Evolutionary conservation across 1,140 invertebrate genomes (phyloP).

Genomic region (Solenopsis fugax): DNA sequence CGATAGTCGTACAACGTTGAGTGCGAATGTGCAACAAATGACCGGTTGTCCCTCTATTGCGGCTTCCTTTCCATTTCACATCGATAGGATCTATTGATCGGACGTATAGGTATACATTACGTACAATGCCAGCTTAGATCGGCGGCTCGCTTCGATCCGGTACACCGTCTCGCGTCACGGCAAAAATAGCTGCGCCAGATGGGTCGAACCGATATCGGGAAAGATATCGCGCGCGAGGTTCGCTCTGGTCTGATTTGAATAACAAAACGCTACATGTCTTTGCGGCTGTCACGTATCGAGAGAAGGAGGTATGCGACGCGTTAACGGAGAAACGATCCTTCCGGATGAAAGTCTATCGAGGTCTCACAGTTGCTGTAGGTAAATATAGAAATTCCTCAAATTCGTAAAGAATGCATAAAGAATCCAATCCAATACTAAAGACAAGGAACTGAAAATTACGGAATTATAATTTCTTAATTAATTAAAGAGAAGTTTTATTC

Average conservation of each 20-base stretch:
- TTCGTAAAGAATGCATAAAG: not conserved
- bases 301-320: constrained; percentile 60
- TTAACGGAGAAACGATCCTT: constrained; percentile 23
- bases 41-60: constrained; percentile 33
- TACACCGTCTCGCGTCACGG: constrained; percentile 51
- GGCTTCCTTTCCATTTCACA: constrained; percentile 51
- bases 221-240: constrained; percentile 74
- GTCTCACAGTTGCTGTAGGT: not conserved
- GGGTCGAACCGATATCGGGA: constrained; percentile 75
- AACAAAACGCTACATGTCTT: constrained; percentile 77
- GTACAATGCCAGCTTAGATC: constrained; percentile 64
- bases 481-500: too few species aligned
- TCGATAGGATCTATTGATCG: constrained; percentile 78
- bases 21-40: constrained; percentile 51
- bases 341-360: constrained; percentile 20
- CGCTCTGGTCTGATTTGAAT: constrained; percentile 74
- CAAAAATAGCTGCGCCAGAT: constrained; percentile 77
- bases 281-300: constrained; percentile 65
- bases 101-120: constrained; percentile 28
- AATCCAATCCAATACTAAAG: not conserved
- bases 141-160: constrained; percentile 44
- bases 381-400: not conserved
- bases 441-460: not conserved
- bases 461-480: not conserved
- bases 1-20: constrained; percentile 1